Conservation (phyloP, 2,113 vertebrate species). For the Centrocercus urophasianus region DNA sequence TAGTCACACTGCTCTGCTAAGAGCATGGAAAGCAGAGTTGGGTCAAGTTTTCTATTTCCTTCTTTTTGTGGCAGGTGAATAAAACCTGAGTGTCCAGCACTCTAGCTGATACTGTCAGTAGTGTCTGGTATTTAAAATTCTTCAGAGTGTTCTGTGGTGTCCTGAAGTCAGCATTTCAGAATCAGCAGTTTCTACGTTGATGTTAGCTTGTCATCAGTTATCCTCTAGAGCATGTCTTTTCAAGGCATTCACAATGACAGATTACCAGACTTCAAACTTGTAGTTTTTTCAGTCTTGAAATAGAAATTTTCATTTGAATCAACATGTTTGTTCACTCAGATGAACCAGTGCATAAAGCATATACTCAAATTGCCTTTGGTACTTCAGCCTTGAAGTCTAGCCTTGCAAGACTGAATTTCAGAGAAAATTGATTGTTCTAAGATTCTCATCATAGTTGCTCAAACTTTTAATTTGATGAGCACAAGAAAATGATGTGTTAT, state of each 20-base stretch:
- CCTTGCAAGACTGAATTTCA: not conserved
- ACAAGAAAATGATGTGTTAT: not conserved
- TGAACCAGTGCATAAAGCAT: not conserved
- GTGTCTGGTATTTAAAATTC: not conserved
- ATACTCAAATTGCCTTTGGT: not conserved
- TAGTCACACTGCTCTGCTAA: not conserved
- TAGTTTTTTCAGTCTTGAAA: not conserved
- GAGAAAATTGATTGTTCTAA: not conserved
- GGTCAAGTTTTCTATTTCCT: not conserved
- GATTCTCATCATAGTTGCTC: not conserved
- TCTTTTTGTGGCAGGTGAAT: not conserved
- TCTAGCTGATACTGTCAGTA: not conserved
- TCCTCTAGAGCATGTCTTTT: not conserved
- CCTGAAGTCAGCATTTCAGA: not conserved
- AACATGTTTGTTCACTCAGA: not conserved
- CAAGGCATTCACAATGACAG: not conserved
- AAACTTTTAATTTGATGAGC: not conserved
- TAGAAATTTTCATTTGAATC: not conserved
- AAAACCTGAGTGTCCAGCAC: not conserved
- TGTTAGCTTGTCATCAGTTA: not conserved
- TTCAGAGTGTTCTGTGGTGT: not conserved
- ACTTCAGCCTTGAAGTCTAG: not conserved
- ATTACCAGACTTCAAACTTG: not conserved
- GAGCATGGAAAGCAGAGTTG: not conserved
- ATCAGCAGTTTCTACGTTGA: not conserved